Base-by-base conservation (phyloP, 2,888 invertebrate genomes). In the Philonicus albiceps region DNA sequence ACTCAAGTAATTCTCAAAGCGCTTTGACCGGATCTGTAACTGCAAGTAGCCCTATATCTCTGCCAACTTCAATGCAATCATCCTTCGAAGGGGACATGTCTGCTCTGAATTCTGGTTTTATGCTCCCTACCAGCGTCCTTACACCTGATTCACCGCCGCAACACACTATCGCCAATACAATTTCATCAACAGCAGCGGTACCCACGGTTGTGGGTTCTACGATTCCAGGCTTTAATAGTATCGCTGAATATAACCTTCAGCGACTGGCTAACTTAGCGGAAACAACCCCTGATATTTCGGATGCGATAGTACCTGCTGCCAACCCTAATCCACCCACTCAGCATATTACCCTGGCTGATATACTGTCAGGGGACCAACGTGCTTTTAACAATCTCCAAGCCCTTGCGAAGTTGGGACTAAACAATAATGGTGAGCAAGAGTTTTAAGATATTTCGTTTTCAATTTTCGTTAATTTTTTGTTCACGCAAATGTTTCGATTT, bases 351-450 rank as follows among this genome's bases (percentile, higher is more conserved):
- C 92, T 97, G 88, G 96, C 96, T 7, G 97, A 97, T 91, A 93
- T 97, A 86, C 94, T 97, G 86, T 94, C 95, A 87, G 96, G 96
- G 22, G 93, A 93, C 89, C 95, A 95, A 89, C 95, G 96, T 90
- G 97, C 97, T 13, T 95, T 97, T 89, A 97, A 96, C 92, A 98
- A 98, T 93, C 93, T 98, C 89, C 97, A 98, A 91, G 97, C 97
- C 37, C 94, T 98, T 87, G 97, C 97, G 87, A 98, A 98, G 92
- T 94, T 98, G 86, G 97, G 97, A 90, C 92, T 95, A 83, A 95
- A 94, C 88, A 93, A 92, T 90, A 94, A 95, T 90, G 95, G 95
- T 95, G 91, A 93, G 85, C 13, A 22, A 72, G 37, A 2, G 6
- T 22, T 73, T 73, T 22, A 43, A 16, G 3, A 31, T 37, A 64